A percentile compares a stretch with the other conserved stretches of the same genome.
Conservation (phyloP, 2,888 invertebrate genomes). For the Parapristionchus giblindavisi region DNA sequence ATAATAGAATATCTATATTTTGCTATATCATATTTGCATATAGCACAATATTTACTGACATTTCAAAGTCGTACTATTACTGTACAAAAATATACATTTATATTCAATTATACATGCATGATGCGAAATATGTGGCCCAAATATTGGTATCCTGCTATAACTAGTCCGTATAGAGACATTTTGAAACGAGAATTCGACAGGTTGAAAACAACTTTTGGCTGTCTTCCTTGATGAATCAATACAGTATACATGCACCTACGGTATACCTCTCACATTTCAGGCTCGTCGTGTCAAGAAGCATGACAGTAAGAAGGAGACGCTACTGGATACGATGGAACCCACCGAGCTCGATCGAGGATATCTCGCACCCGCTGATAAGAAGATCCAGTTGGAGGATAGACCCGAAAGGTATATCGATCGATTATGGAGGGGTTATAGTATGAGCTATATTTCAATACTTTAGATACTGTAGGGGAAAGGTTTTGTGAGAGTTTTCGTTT, state of each 20-base stretch:
- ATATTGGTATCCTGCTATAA: too few relatives aligned
- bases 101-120: too few relatives aligned
- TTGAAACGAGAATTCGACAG: too few relatives aligned
- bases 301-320: constrained; percentile 55
- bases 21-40: background rate
- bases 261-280: background rate
- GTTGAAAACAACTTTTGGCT: background rate
- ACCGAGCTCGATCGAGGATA: constrained; percentile 94
- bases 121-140: too few relatives aligned
- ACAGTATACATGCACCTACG: background rate
- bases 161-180: too few relatives aligned
- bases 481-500: background rate
- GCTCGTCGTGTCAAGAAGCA: constrained; percentile 38
- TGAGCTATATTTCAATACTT: background rate
- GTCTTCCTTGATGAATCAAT: background rate
- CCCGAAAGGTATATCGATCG: constrained; percentile 72
- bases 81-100: too few relatives aligned
- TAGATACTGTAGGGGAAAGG: background rate
- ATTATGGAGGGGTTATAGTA: background rate
- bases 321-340: constrained; percentile 79
- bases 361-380: constrained; percentile 91
- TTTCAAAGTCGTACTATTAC: too few relatives aligned
- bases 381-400: constrained; percentile 75
- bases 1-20: too few relatives aligned
- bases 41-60: too few relatives aligned